phyloP scores from a whole-genome alignment of 2,113 vertebrate species.

The Tupaia chinensis region DNA sequence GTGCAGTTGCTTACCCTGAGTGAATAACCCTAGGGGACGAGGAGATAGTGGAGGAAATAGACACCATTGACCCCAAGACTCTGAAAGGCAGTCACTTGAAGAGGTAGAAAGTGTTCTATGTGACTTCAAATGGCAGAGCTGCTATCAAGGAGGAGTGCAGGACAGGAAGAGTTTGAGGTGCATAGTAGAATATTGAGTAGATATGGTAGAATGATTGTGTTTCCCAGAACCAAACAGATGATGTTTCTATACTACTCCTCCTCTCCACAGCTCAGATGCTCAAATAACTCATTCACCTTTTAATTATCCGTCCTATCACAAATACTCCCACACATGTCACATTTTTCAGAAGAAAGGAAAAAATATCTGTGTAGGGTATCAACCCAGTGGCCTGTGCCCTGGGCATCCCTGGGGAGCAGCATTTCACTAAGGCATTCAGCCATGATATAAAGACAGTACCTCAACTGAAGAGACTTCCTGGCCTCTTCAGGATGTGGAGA shows the following conservation, averaged over 20 bases:
- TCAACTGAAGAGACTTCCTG: neutral
- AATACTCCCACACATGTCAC: neutral
- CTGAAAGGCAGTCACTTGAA: neutral
- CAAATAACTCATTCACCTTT: neutral
- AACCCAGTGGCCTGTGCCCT: neutral
- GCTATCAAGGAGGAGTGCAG: neutral
- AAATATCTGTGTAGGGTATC: neutral
- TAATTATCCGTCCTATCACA: neutral
- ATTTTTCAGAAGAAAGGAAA: neutral
- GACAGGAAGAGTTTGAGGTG: neutral
- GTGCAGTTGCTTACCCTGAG: neutral
- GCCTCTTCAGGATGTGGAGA: neutral
- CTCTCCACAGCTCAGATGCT: neutral
- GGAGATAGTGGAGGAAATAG: neutral
- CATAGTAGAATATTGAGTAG: no score
- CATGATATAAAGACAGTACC: neutral
- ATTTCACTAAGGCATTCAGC: neutral
- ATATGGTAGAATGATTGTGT: no score
- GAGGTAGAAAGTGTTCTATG: neutral
- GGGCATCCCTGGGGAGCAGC: neutral
- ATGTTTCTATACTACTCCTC: neutral
- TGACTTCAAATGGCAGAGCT: neutral
- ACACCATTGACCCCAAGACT: neutral
- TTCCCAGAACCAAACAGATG: neutral
- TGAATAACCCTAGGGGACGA: neutral